phyloP scores from a whole-genome alignment of 2,797 vertebrate genomes.

The Pterois miles region DNA sequence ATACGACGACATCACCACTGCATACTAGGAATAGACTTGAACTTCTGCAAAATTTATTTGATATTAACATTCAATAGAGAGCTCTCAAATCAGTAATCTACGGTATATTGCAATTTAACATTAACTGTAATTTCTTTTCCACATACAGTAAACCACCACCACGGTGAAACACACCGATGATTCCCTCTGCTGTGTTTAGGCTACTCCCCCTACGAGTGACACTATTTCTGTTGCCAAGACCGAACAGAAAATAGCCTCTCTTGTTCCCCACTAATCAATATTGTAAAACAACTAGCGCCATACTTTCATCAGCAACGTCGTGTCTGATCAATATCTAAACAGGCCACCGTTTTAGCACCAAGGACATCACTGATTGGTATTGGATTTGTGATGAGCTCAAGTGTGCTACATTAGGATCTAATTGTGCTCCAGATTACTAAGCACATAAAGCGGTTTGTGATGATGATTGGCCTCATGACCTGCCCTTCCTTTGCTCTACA shows the following conservation, averaged over 20 bases:
- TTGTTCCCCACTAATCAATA: conserved; percentile 72
- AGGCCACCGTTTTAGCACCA: conserved; percentile 73
- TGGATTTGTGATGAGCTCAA: conserved; percentile 84
- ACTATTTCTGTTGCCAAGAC: conserved; percentile 8
- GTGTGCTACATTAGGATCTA: conserved; percentile 75
- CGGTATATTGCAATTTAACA: no score
- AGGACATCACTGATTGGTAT: conserved; percentile 84
- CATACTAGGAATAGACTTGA: no score
- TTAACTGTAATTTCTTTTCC: neutral
- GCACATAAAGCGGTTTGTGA: conserved; percentile 31
- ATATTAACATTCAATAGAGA: no score
- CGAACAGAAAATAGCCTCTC: conserved; percentile 54
- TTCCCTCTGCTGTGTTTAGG: neutral
- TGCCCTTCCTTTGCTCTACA: conserved; percentile 14
- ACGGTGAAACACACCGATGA: neutral
- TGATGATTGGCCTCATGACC: conserved; percentile 35
- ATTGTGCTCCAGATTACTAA: conserved; percentile 77
- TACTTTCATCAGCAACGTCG: conserved; percentile 65
- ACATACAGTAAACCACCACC: neutral
- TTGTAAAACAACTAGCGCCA: conserved; percentile 74
- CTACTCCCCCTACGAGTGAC: neutral
- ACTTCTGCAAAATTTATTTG: no score
- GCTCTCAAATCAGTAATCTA: no score
- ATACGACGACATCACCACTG: no score
- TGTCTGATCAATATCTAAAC: conserved; percentile 79